Evolutionary conservation across 2,113 vertebrate genomes (phyloP), one percentile per base, ranked within the genome.

Genomic region (Ascaphus truei): DNA sequence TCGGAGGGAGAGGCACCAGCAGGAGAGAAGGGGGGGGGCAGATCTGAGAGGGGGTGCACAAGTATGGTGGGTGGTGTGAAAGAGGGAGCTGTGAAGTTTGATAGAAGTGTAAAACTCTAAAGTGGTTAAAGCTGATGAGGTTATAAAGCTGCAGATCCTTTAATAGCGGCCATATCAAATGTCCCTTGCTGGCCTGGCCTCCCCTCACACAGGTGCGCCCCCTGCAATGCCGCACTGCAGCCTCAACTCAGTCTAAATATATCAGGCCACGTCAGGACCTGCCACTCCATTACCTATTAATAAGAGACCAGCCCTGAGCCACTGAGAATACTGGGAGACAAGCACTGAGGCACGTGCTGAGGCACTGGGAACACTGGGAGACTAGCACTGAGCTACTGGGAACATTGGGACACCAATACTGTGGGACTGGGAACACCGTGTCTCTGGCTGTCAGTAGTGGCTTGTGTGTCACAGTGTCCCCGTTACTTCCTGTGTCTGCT

Each of bases 201-300:
- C 25, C 33, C 51, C 20, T 43, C 67, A 43, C 67, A 71, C 67
- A 71, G 67, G 56, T 71, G 67, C 37, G 45, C 18, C 31, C 43
- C 20, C 15, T 63, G 11, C 61, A 57, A 60, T 23, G 30, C 67
- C 33, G 29, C 33, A 29, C 67, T 71, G 67, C 67, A 71, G 57
- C 12, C 56, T 61, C 67, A 71, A 39, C 56, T 7, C 56, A 52
- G 60, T 71, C 67, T 71, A 71, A 71, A 71, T 52, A 61, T 52
- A 71, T 36, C 57, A 71, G 56, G 45, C 61, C n/a, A n/a, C n/a
- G n/a, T n/a, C n/a, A n/a, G n/a, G 67, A 71, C 57, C 45, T 39
- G 57, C 29, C n/a, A n/a, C n/a, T 33, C 63, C 66, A 2, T 80
- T 85, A 75, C 80, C 79, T 58, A 43, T 78, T 79, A 27, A 53